Evolutionary conservation across 2,888 invertebrate species (phyloP).

Genomic region (Chorisops tibialis): DNA sequence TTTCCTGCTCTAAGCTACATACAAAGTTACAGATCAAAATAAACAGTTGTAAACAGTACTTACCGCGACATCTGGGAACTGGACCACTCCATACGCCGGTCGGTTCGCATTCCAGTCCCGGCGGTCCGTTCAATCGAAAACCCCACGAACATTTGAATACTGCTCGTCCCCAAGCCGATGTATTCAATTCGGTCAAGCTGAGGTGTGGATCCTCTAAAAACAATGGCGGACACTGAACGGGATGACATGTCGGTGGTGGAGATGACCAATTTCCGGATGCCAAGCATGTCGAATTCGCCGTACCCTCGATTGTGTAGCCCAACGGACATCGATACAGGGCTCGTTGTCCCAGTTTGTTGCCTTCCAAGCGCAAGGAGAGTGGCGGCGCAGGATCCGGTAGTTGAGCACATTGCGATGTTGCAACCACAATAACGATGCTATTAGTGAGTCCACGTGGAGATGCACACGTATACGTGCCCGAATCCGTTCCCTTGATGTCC

Average conservation of each 20-base stretch:
- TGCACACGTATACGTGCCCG: conserved; percentile 80
- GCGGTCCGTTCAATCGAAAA: conserved; percentile 70
- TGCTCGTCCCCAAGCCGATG: conserved; percentile 75
- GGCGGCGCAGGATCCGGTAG: conserved; percentile 61
- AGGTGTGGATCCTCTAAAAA: conserved; percentile 68
- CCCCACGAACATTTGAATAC: conserved; percentile 84
- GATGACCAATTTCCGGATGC: conserved; percentile 81
- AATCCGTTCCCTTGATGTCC: conserved; percentile 78
- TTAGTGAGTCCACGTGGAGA: conserved; percentile 73
- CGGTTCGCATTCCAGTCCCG: conserved; percentile 74
- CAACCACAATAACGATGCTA: conserved; percentile 58
- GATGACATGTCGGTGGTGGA: conserved; percentile 68
- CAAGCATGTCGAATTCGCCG: conserved; percentile 75
- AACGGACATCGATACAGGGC: conserved; percentile 65
- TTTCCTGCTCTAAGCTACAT: no score
- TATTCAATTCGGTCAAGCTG: conserved; percentile 73
- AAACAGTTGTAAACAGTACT: conserved; percentile 41
- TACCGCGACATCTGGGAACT: conserved; percentile 73
- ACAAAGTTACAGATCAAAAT: no score
- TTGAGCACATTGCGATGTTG: conserved; percentile 66
- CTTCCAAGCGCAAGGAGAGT: conserved; percentile 70
- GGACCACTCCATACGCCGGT: conserved; percentile 77
- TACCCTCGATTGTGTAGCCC: conserved; percentile 75
- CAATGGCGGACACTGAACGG: conserved; percentile 73
- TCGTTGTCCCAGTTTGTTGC: conserved; percentile 72